Evolutionary conservation across 2,888 invertebrate genomes (phyloP), one percentile per base, ranked within the genome.

Genomic region (Agrotis segetum): DNA sequence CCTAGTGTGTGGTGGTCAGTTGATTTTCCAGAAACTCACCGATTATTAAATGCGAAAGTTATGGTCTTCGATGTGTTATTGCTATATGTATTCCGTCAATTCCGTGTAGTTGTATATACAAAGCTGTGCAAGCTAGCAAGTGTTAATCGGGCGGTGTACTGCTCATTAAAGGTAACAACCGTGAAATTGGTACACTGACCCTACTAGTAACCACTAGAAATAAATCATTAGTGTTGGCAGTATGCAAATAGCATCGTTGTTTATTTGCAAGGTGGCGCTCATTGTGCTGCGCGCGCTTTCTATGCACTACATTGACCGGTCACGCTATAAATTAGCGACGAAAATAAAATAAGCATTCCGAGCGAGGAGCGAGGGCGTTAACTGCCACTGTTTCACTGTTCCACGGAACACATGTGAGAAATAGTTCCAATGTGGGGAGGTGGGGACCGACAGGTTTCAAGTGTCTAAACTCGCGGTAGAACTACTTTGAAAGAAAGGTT

Each of bases 241-340:
- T 72, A 86, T 85, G 83, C 71, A 83, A 88, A 86, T 87, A 83
- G 82, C 73, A 77, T 81, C 72, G 64, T 73, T 71, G 80, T 84
- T 83, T 88, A 88, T 88, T 86, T 82, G 79, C 69, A 82, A 83
- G 82, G 71, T 85, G 80, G 84, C 84, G 84, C 81, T 83, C 85
- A 86, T 81, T 81, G 79, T 79, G 59, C 61, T 66, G 65, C 66
- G 66, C 74, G 61, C 65, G 62, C 78, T 84, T 81, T 74, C 78
- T 76, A 76, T 81, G 77, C 82, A 85, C 73, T 78, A 81, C 83
- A 81, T 80, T 81, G 75, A 82, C 72, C 82, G 71, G 89, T 86
- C 87, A 88, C 85, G 88, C 88, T 89, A 91, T 93, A 92, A 93
- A 93, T 92, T 92, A 90, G 91, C 90, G 89, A 92, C 92, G 85